A percentile compares a stretch with the other conserved stretches of the same genome.
phyloP scores from a whole-genome alignment of 2,113 vertebrate species.

The Oncorhynchus nerka region DNA sequence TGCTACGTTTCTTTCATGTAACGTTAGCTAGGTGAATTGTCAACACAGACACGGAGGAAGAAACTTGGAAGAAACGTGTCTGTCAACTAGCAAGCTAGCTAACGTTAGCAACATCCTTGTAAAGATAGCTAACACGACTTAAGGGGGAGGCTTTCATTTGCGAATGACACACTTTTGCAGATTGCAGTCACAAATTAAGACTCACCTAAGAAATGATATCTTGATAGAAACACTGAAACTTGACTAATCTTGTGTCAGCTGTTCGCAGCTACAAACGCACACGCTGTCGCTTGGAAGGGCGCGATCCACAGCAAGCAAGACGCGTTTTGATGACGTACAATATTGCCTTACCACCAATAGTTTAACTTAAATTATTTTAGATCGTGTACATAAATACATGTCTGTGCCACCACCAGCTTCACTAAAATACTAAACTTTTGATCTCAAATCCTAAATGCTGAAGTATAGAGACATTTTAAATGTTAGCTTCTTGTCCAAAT shows the following conservation, averaged over 20 bases:
- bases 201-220: slow-evolving; percentile 49
- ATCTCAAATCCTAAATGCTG: too few species aligned
- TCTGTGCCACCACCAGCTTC: too few species aligned
- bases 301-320: slow-evolving; percentile 41
- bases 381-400: too few species aligned
- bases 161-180: not conserved
- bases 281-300: slow-evolving; percentile 65
- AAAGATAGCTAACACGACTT: not conserved
- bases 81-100: slow-evolving; percentile 42
- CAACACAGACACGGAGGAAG: not conserved
- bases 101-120: not conserved
- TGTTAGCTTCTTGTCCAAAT: too few species aligned
- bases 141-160: not conserved
- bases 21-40: not conserved
- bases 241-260: slow-evolving; percentile 6
- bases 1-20: not conserved
- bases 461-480: too few species aligned
- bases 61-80: not conserved
- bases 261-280: slow-evolving; percentile 45
- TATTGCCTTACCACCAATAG: too few species aligned
- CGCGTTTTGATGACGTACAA: slow-evolving; percentile 62
- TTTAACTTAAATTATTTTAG: too few species aligned
- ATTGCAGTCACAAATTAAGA: not conserved
- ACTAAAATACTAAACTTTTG: too few species aligned
- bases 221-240: slow-evolving; percentile 17